phyloP scores from a whole-genome alignment of 2,888 invertebrate genomes.

The Mechanitis messenoides region DNA sequence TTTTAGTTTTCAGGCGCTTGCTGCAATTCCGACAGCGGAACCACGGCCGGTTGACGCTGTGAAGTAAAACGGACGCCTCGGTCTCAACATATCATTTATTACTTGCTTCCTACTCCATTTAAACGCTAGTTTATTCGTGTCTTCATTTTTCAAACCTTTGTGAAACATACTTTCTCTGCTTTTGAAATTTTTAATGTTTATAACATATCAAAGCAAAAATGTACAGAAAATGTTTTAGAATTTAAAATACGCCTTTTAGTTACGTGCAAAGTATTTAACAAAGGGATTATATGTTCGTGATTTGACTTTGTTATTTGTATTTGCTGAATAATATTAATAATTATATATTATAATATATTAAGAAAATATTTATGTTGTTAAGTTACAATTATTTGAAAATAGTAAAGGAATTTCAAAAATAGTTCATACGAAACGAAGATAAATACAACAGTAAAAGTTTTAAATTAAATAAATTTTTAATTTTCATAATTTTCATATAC shows the following conservation, averaged over 20 bases:
- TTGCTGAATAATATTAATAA: too few species aligned
- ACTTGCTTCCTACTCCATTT: constrained; percentile 33
- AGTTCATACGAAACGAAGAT: too few species aligned
- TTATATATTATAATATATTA: too few species aligned
- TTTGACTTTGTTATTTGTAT: background rate
- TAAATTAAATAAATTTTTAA: too few species aligned
- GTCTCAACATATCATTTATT: constrained; percentile 31
- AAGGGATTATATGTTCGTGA: background rate
- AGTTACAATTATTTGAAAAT: too few species aligned
- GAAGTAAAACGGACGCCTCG: constrained; percentile 18
- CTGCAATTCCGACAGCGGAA: background rate
- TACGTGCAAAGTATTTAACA: constrained; percentile 11
- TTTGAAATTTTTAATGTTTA: constrained; percentile 29
- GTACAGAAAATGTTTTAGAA: constrained; percentile 6
- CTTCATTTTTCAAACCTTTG: constrained; percentile 31
- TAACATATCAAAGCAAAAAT: constrained; percentile 15
- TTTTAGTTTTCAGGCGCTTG: background rate
- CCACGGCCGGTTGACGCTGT: background rate
- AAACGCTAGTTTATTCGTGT: constrained; percentile 32
- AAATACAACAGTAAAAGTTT: too few species aligned
- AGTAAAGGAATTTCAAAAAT: too few species aligned
- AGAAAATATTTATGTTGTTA: too few species aligned
- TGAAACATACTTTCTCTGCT: constrained; percentile 27
- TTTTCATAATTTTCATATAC: too few species aligned
- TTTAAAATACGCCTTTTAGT: constrained; percentile 5